Base-by-base conservation (phyloP, 2,888 invertebrate genomes). In the Abrostola tripartita region DNA sequence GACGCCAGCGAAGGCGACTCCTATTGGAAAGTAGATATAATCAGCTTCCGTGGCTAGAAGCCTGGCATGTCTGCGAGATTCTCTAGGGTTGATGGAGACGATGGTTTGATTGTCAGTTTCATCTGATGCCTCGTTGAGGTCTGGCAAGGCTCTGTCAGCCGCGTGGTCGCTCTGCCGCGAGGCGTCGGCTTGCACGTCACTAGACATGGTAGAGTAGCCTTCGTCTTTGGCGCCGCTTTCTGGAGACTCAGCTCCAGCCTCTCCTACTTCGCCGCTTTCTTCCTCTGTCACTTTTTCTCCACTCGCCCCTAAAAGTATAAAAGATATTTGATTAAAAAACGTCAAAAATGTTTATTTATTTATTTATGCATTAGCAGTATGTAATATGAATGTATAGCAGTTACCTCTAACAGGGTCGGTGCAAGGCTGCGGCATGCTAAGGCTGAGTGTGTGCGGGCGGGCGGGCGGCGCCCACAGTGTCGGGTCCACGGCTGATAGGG, bases 131-230 rank as follows among this genome's bases (percentile, higher is more conserved):
- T 97, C 97, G 86, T 97, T 97, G 40, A 97, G 95, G 84, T 97
- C 97, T 71, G 97, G 97, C 8, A 97, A 88, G 8, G 96, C 96
- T 65, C 96, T 87, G 71, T 95, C 93, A 0, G 91, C 92, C 0
- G 93, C 94, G 71, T 95, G 92, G 81, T 95, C 95, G 65, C 96
- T 96, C 51, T 95, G 95, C 35, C 95, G 82, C 0, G 96, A 96
- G 0, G 96, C 96, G 81, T 97, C 97, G 0, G 96, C 96, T 88
- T 97, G 97, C 0, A 97, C 97, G 85, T 97, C 97, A 71, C 97
- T 97, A 10, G 97, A 97, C 97, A 97, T 97, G 5, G 97, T 97
- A 66, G 97, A 97, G 89, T 97, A 97, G 14, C 97, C 97, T 87
- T 97, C 97, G 92, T 97, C 97, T 77, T 97, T 95, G 76, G 97